phyloP scores from a whole-genome alignment of 1,140 invertebrate species.

The Homalodisca vitripennis region DNA sequence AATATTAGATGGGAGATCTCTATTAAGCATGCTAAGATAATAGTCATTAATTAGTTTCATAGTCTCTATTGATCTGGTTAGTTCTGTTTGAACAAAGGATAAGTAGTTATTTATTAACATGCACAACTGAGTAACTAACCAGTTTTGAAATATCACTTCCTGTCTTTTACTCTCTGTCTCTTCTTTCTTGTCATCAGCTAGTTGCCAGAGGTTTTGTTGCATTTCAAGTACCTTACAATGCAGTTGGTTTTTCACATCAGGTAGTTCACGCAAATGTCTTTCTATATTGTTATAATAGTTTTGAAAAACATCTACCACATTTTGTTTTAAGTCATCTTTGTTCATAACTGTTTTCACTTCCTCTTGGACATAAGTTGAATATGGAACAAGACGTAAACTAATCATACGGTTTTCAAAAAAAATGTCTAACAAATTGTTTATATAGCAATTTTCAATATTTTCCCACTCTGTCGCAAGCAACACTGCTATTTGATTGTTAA shows the following conservation, averaged over 20 bases:
- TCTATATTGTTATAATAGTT: slow-evolving; percentile 42
- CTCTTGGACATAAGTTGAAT: slow-evolving; percentile 50
- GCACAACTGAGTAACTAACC: slow-evolving; percentile 52
- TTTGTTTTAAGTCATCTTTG: background rate
- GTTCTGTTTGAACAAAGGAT: slow-evolving; percentile 55
- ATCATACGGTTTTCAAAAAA: slow-evolving; percentile 54
- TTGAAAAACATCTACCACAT: background rate
- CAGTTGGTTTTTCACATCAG: slow-evolving; percentile 44
- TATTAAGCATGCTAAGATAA: slow-evolving; percentile 51
- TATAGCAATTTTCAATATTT: slow-evolving; percentile 54
- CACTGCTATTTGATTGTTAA: slow-evolving; percentile 46
- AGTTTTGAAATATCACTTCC: slow-evolving; percentile 52
- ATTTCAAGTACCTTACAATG: slow-evolving; percentile 50
- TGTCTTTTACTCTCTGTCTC: slow-evolving; percentile 52
- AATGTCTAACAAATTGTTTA: slow-evolving; percentile 53
- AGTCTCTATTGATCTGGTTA: slow-evolving; percentile 55
- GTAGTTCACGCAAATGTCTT: slow-evolving; percentile 3
- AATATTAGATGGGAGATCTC: no score
- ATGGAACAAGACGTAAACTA: slow-evolving; percentile 53
- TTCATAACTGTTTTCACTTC: slow-evolving; percentile 44
- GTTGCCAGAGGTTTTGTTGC: slow-evolving; percentile 47
- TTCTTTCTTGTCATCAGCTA: slow-evolving; percentile 54
- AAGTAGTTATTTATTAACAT: slow-evolving; percentile 54
- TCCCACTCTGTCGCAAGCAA: slow-evolving; percentile 56
- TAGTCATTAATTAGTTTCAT: slow-evolving; percentile 56